Base-by-base conservation (phyloP, 2,888 invertebrate genomes). In the Amiota mariae region DNA sequence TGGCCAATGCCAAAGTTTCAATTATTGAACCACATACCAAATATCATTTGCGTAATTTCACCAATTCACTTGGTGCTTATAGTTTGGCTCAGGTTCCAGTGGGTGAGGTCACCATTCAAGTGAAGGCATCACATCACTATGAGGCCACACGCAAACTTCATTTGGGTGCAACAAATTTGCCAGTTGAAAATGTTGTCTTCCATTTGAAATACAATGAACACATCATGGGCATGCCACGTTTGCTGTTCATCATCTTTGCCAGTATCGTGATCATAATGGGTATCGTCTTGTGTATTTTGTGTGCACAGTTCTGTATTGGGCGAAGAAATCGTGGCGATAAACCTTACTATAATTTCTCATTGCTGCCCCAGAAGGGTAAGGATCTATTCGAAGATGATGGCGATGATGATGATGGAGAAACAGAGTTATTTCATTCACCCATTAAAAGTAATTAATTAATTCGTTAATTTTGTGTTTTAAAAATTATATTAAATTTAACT, bases 171-270 rank as follows among this genome's bases (percentile, higher is more conserved):
- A 85, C 87, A 0, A 90, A 90, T 0, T 90, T 89, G 70, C 78
- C 91, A 59, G 91, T 92, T 0, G 91, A 92, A 18, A 91, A 93
- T 72, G 90, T 95, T 0, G 90, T 95, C 77, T 93, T 96, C 79
- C 94, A 93, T 78, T 86, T 96, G 72, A 91, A 92, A 64, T 90
- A 91, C 12, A 93, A 95, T 81, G 93, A 94, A 78, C 91, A 91
- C 75, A 92, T 96, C 15, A 90, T 94, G 80, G 96, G 96, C 0
- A 90, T 96, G 90, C 95, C 96, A 0, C 90, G 96, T 47, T 91
- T 95, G 24, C 91, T 94, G 1, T 96, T 97, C 87, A 93, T 96
- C 49, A 92, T 95, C 84, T 86, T 95, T 11, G 91, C 94, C 79
- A 95, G 96, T 93, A 80, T 85, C 47, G 71, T 87, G 2, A 82